Conservation (phyloP, 2,888 invertebrate genomes). For the Phlogophora meticulosa region DNA sequence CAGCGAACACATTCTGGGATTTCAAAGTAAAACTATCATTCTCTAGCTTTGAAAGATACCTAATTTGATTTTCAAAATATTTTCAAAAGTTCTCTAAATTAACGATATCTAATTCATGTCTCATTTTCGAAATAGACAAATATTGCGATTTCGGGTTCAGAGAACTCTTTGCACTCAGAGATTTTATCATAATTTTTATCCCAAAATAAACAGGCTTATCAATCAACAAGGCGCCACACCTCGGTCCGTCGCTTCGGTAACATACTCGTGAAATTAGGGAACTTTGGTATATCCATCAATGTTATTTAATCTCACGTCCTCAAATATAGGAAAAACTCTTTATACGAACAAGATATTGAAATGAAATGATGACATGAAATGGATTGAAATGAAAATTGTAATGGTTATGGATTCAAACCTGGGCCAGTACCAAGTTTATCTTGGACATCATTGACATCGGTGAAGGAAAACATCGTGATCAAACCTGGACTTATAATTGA, state of each 20-base stretch:
- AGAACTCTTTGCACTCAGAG: constrained; percentile 26
- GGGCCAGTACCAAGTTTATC: too few relatives aligned
- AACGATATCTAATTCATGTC: not conserved
- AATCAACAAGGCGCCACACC: constrained; percentile 56
- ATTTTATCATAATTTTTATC: constrained; percentile 53
- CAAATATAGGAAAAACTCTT: constrained; percentile 34
- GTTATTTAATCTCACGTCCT: constrained; percentile 41
- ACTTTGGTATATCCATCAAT: constrained; percentile 58
- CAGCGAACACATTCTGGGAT: too few relatives aligned
- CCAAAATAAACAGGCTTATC: constrained; percentile 64
- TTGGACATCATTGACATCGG: too few relatives aligned
- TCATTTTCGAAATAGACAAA: not conserved
- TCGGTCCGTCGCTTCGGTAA: constrained; percentile 34
- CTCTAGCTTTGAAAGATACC: not conserved
- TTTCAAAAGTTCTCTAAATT: not conserved
- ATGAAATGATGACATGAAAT: too few relatives aligned
- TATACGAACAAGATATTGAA: constrained; percentile 22
- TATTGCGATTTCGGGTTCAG: constrained; percentile 45
- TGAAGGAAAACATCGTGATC: too few relatives aligned
- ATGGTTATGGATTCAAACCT: too few relatives aligned
- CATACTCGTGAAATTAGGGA: constrained; percentile 37
- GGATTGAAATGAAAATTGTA: too few relatives aligned
- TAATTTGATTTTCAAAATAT: not conserved
- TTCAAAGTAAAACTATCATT: too few relatives aligned
- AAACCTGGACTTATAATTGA: too few relatives aligned